These are phyloP conservation scores for Phortica magna DNA, from an alignment of 2,888 invertebrate genomes.

Conservation along the genomic window DNA sequence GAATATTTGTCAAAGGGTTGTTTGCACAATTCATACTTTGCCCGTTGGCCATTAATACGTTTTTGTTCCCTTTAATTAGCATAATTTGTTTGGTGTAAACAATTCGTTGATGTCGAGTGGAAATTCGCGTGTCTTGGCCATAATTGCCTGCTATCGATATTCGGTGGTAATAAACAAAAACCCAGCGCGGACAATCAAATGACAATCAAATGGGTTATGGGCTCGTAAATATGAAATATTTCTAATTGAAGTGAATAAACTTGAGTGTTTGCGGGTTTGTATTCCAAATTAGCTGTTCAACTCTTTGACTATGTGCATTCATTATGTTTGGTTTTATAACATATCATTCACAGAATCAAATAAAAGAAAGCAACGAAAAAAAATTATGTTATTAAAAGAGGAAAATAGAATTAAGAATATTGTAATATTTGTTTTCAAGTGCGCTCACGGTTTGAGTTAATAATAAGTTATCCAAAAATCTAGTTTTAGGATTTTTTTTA, in stretches of 20 bases:
- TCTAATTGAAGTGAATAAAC: not conserved
- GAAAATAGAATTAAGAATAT: no score
- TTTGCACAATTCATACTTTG: not conserved
- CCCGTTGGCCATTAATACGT: constrained; percentile 54
- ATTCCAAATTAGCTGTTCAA: not conserved
- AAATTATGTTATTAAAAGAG: no score
- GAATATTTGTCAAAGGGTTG: constrained; percentile 3
- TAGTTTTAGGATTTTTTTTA: no score
- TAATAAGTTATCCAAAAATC: no score
- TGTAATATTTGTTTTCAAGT: no score
- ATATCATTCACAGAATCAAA: no score
- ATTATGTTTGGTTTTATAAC: no score
- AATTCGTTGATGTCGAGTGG: constrained; percentile 53
- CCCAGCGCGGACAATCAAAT: constrained; percentile 23
- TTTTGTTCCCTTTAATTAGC: constrained; percentile 56
- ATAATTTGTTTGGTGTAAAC: constrained; percentile 67
- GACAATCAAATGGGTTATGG: constrained; percentile 26
- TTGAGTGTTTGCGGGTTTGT: not conserved
- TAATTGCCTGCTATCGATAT: constrained; percentile 46
- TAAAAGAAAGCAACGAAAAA: no score
- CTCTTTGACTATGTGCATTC: no score
- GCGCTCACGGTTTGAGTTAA: no score
- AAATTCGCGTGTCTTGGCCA: constrained; percentile 59
- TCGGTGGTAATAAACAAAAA: constrained; percentile 14
- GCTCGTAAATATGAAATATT: constrained; percentile 16